Percentiles rank a stretch among this genome's conserved stretches.
These are phyloP conservation scores for Patella caerulea DNA, from an alignment of 2,888 invertebrate species.

Conservation along the genomic window DNA sequence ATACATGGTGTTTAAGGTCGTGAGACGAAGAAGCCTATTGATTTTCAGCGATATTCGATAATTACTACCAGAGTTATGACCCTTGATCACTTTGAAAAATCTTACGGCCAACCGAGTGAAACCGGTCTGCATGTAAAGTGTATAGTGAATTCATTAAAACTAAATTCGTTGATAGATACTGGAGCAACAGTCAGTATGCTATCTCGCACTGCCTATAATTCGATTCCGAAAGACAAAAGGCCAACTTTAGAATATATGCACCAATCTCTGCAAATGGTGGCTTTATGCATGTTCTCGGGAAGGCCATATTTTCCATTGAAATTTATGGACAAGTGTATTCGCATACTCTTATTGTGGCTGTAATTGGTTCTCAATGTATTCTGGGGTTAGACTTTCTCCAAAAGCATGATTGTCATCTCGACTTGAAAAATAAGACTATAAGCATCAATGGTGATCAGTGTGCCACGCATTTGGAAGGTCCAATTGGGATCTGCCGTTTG, in stretches of 20 bases:
- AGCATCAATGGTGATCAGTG: not conserved
- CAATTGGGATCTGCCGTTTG: slow-evolving; percentile 4
- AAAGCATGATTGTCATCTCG: not conserved
- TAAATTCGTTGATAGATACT: slow-evolving; percentile 2
- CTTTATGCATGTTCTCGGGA: not conserved
- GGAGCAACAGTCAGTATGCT: not conserved
- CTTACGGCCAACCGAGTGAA: not conserved
- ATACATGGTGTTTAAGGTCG: no score
- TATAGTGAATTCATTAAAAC: not conserved
- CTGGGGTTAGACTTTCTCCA: not conserved
- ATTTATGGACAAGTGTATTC: not conserved
- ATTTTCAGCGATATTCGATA: no score
- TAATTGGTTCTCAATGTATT: not conserved
- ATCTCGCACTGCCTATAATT: not conserved
- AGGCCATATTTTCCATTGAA: not conserved
- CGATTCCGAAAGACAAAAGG: not conserved
- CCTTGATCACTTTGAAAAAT: no score
- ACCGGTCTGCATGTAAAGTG: not conserved
- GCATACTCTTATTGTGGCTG: not conserved
- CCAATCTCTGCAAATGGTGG: not conserved
- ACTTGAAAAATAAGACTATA: not conserved
- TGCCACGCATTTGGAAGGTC: not conserved
- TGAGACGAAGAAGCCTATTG: no score
- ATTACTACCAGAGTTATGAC: no score
- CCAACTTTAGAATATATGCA: not conserved